Base-by-base conservation (phyloP, 2,113 vertebrate genomes). In the Erythrocercus mccallii region DNA sequence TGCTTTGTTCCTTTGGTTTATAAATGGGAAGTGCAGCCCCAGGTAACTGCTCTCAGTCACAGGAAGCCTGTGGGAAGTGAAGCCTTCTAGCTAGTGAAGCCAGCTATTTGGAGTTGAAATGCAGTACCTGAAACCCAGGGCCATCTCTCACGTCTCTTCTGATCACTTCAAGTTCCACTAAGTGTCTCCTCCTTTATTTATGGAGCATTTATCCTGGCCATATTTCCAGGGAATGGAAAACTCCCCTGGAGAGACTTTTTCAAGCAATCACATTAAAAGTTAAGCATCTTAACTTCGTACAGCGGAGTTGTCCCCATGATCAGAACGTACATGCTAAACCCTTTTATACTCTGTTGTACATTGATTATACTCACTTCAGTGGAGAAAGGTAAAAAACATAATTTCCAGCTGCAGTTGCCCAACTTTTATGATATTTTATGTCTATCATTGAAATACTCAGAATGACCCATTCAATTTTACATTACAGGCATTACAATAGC, bases 401-500 rank as follows among this genome's bases (percentile, higher is more conserved):
- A 81, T 93, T 95, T 93, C 81, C 73, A 86, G 45, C 73, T 5
- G 27, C 86, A 83, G 77, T 74, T 69, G 69, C 92, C 57, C 73
- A 94, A 76, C 60, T 82, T 88, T 79, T 48, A 72, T 88, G 60
- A 13, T 45, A 31, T 62, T 93, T 95, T 92, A 93, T 94, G 56
- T 82, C 88, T 95, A 28, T 85, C 94, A 81, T 57, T 92, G 95
- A 95, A 90, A 95, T 76, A 88, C 77, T 53, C 31, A 87, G 88
- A 95, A 91, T 92, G 91, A 91, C 86, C 91, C 91, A 97, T 95
- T 94, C 93, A 83, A 91, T 92, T 89, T 89, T 71, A 87, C 83
- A 66, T 96, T 95, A 84, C 54, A 81, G 88, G 35, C 61, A 88
- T 94, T 94, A 92, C 88, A 91, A 86, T 60, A 94, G 88, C 91